Evolutionary conservation across 2,888 invertebrate species (phyloP).

Genomic region (Clitarchus hookeri): DNA sequence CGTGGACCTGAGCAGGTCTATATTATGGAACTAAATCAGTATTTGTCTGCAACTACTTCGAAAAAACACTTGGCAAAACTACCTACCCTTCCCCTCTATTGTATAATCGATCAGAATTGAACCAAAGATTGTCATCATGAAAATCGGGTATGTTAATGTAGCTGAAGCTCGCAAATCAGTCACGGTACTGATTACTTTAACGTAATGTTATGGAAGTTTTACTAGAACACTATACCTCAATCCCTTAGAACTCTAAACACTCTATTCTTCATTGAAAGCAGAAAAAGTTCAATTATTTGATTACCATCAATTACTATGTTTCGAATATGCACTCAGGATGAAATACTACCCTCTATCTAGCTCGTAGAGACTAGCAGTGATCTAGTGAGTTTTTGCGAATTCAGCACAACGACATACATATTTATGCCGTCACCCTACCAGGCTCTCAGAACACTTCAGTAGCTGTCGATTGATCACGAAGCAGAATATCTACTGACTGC

Average conservation of each 20-base stretch:
- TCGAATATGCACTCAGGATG: background rate
- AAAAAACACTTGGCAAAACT: too few relatives aligned
- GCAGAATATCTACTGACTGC: background rate
- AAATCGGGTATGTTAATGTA: too few relatives aligned
- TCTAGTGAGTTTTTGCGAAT: background rate
- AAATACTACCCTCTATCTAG: background rate
- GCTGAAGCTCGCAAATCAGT: too few relatives aligned
- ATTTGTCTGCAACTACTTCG: too few relatives aligned
- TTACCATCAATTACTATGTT: background rate
- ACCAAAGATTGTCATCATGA: too few relatives aligned
- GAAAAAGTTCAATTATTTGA: background rate
- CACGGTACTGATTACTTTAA: too few relatives aligned
- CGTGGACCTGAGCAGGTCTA: too few relatives aligned
- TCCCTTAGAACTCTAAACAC: background rate
- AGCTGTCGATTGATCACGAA: background rate
- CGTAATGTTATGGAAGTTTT: too few relatives aligned
- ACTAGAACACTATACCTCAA: too few relatives aligned
- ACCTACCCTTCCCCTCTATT: too few relatives aligned
- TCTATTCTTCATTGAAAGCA: background rate
- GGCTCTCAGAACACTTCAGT: background rate
- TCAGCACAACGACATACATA: background rate
- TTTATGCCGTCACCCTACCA: background rate
- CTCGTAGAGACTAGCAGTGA: background rate
- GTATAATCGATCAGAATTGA: too few relatives aligned
- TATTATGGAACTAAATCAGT: too few relatives aligned